A percentile compares a stretch with the other conserved stretches of the same genome.
Evolutionary conservation across 2,797 vertebrate species (phyloP).

Genomic region (Euphonia xanthogaster): DNA sequence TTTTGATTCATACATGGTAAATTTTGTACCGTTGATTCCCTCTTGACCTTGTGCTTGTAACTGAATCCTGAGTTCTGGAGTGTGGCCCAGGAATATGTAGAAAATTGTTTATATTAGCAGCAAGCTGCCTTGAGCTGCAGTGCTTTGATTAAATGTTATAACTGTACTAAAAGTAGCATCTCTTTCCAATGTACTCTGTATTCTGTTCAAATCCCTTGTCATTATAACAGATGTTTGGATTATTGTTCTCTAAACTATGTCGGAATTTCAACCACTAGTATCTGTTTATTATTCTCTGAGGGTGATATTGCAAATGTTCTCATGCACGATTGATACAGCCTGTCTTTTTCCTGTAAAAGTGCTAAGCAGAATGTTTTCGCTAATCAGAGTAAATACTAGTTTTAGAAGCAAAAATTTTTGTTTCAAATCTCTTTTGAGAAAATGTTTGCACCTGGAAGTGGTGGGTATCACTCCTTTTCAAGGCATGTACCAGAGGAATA

Average conservation of each 20-base stretch:
- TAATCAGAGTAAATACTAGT: constrained; percentile 70
- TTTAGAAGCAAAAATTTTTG: constrained; percentile 29
- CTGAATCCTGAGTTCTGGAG: constrained; percentile 82
- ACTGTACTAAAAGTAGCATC: constrained; percentile 85
- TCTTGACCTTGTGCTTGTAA: constrained; percentile 88
- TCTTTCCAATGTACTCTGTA: constrained; percentile 89
- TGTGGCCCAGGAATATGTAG: constrained; percentile 83
- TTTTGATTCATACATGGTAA: constrained; percentile 84
- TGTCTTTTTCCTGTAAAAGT: constrained; percentile 74
- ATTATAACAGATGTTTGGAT: constrained; percentile 97
- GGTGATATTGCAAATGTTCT: constrained; percentile 88
- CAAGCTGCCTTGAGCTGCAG: constrained; percentile 84
- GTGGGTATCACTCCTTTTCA: background rate
- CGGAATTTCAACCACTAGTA: constrained; percentile 91
- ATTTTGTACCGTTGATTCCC: constrained; percentile 87
- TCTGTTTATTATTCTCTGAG: constrained; percentile 91
- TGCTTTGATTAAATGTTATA: constrained; percentile 90
- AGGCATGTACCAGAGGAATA: background rate
- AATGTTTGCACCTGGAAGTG: background rate
- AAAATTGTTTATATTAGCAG: constrained; percentile 95
- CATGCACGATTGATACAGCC: constrained; percentile 78
- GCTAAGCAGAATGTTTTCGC: constrained; percentile 69
- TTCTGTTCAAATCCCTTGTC: constrained; percentile 87
- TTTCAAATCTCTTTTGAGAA: constrained; percentile 13
- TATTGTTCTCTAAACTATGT: constrained; percentile 94